Conservation (phyloP, 2,113 vertebrate species). For the Nesoenas mayeri region DNA sequence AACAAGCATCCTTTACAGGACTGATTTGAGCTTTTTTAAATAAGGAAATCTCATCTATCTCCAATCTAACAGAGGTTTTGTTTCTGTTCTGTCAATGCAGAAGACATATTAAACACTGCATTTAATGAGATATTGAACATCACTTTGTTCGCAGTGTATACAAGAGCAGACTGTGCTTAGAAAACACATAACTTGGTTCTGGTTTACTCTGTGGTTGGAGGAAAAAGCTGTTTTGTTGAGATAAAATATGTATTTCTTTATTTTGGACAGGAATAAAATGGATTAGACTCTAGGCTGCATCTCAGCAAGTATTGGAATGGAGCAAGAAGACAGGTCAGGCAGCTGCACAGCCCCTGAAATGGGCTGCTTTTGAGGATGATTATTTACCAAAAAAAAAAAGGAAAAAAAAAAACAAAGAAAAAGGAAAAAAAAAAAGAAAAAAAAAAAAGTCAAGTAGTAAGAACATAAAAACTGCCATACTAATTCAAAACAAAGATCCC, state of each 20-base stretch:
- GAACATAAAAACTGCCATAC: neutral
- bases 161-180: neutral
- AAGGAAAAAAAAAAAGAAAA: neutral
- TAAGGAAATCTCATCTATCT: constrained; percentile 2
- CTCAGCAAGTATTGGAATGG: neutral
- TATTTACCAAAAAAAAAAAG: neutral
- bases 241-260: constrained; percentile 14
- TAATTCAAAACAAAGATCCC: neutral
- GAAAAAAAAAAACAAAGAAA: neutral
- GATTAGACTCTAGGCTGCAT: neutral
- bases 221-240: neutral
- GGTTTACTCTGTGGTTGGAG: neutral
- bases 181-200: neutral
- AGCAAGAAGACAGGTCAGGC: neutral
- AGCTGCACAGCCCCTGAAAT: neutral
- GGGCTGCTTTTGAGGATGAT: neutral
- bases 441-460: neutral
- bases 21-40: neutral
- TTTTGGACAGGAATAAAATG: neutral
- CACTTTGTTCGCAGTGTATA: neutral
- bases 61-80: neutral
- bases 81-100: neutral
- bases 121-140: constrained; percentile 47
- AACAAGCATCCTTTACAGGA: constrained; percentile 13
- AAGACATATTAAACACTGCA: constrained; percentile 11